Conservation (phyloP, 2,797 vertebrate species). For the Dipus sagitta region DNA sequence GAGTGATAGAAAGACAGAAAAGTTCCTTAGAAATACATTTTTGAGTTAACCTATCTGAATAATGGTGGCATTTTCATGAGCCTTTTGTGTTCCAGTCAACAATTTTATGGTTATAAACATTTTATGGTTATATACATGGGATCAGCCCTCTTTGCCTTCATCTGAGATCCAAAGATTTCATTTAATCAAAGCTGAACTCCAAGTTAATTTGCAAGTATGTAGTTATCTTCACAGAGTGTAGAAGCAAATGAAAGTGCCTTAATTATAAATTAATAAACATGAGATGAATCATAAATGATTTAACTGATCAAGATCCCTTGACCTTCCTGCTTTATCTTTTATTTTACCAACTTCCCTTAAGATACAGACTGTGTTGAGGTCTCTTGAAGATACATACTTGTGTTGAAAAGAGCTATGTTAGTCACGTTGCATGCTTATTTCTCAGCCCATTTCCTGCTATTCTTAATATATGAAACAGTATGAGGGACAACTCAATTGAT, state of each 20-base stretch:
- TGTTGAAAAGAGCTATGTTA: neutral
- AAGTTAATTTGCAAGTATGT: slow-evolving; percentile 35
- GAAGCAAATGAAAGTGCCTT: neutral
- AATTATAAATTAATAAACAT: slow-evolving; percentile 1
- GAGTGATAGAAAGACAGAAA: slow-evolving; percentile 3
- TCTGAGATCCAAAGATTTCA: neutral
- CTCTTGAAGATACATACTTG: neutral
- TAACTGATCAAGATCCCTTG: slow-evolving; percentile 15
- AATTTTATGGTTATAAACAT: slow-evolving; percentile 44
- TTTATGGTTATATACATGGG: neutral
- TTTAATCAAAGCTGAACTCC: slow-evolving; percentile 34
- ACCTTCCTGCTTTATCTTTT: slow-evolving; percentile 26
- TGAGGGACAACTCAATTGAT: neutral
- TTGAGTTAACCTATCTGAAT: slow-evolving; percentile 21
- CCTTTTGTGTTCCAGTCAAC: slow-evolving; percentile 54
- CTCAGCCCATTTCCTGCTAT: neutral
- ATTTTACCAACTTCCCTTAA: slow-evolving; percentile 24
- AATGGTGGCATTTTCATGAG: slow-evolving; percentile 36
- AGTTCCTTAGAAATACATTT: slow-evolving; percentile 47
- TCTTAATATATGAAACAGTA: neutral
- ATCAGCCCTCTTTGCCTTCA: neutral
- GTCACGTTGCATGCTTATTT: neutral
- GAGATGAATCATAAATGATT: slow-evolving; percentile 16
- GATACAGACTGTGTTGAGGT: neutral
- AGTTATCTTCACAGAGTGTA: neutral